Percentiles rank a stretch among this genome's conserved stretches.
Evolutionary conservation across 1,140 invertebrate genomes (phyloP).

Genomic region (Stegodyphus mimosarum): DNA sequence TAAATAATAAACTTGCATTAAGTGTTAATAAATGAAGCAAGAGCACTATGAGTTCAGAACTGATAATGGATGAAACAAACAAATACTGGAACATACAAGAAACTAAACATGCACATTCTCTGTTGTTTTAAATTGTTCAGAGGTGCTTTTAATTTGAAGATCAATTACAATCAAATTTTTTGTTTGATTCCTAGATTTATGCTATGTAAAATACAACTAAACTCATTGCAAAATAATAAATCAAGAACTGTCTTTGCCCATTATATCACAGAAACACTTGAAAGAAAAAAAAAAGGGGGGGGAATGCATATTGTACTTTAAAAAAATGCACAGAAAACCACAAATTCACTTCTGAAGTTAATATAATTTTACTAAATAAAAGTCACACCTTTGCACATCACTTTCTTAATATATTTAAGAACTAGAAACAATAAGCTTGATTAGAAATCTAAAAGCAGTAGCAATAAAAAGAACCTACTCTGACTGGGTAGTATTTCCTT

Average conservation of each 20-base stretch:
- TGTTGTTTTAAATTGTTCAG: not conserved
- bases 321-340: constrained; percentile 17
- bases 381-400: not conserved
- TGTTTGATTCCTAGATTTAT: constrained; percentile 11
- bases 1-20: not conserved
- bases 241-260: constrained; percentile 52
- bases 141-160: no score
- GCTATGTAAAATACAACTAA: constrained; percentile 29
- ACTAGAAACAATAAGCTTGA: no score
- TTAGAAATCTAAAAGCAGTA: no score
- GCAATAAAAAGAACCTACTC: no score
- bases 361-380: not conserved
- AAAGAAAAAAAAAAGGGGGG: no score
- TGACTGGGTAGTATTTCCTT: no score
- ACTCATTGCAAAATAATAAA: constrained; percentile 55
- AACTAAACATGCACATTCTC: not conserved
- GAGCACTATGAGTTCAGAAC: not conserved
- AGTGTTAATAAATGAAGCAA: not conserved
- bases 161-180: not conserved
- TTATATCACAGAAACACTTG: constrained; percentile 58
- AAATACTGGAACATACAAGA: not conserved
- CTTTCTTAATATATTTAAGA: no score
- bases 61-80: not conserved
- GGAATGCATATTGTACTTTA: constrained; percentile 48
- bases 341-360: not conserved